Evolutionary conservation across 2,888 invertebrate species (phyloP).

Genomic region (Conistra vaccinii): DNA sequence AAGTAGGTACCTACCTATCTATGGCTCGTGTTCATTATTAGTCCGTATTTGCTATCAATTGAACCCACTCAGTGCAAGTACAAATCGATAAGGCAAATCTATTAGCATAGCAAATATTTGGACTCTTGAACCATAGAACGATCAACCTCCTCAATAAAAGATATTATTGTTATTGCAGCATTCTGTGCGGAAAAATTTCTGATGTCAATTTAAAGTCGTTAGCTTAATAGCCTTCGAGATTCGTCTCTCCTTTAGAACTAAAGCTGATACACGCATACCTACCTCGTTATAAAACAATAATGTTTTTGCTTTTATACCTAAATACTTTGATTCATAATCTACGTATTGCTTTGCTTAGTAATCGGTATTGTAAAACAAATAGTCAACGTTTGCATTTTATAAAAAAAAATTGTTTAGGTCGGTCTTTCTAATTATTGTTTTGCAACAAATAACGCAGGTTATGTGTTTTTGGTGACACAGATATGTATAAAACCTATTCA

Average conservation of each 20-base stretch:
- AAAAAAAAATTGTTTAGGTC: background rate
- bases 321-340: background rate
- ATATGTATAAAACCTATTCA: too few relatives aligned
- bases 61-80: slow-evolving; percentile 60
- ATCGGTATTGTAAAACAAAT: background rate
- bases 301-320: background rate
- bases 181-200: background rate
- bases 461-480: background rate
- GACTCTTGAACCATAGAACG: slow-evolving; percentile 41
- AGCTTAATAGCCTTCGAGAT: slow-evolving; percentile 1
- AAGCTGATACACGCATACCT: background rate
- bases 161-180: slow-evolving; percentile 14
- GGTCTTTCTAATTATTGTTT: background rate
- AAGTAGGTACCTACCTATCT: background rate
- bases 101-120: slow-evolving; percentile 39
- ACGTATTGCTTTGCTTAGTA: background rate
- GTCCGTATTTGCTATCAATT: slow-evolving; percentile 52
- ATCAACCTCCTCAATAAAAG: background rate
- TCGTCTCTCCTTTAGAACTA: background rate
- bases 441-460: background rate
- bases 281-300: background rate
- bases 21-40: slow-evolving; percentile 32
- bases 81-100: slow-evolving; percentile 60
- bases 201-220: slow-evolving; percentile 24
- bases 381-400: background rate